Evolutionary conservation across 2,113 vertebrate genomes (phyloP).

Genomic region (Tauraco erythrolophus): DNA sequence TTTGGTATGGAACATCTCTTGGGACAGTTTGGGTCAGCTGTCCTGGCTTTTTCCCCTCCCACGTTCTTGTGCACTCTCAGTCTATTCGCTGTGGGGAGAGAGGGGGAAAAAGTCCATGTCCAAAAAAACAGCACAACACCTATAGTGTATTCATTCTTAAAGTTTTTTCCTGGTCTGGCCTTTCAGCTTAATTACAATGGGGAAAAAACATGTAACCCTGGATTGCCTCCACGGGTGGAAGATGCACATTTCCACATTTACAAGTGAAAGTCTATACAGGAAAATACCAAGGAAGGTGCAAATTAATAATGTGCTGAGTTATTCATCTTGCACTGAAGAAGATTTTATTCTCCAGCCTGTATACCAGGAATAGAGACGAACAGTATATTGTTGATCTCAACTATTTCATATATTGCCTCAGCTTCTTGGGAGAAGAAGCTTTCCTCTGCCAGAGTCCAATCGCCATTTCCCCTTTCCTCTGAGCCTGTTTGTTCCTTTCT

Average conservation of each 20-base stretch:
- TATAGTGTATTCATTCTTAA: not conserved
- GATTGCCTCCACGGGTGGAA: not conserved
- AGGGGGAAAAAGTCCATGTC: not conserved
- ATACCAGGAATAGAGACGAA: not conserved
- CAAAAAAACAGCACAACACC: not conserved
- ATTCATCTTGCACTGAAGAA: not conserved
- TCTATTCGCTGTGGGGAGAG: rapidly evolving
- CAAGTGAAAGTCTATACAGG: not conserved
- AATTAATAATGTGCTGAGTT: not conserved
- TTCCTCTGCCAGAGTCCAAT: not conserved
- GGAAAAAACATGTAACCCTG: not conserved
- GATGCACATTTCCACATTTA: not conserved
- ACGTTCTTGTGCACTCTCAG: not conserved
- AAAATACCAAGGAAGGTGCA: not conserved
- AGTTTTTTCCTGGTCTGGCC: not conserved
- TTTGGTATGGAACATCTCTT: not conserved
- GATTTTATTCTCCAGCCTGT: not conserved
- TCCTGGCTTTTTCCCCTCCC: not conserved
- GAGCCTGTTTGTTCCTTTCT: not conserved
- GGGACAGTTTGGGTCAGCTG: not conserved
- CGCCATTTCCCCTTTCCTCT: not conserved
- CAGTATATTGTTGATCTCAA: not conserved
- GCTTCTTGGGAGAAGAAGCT: not conserved
- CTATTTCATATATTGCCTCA: not conserved
- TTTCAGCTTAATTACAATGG: not conserved